Evolutionary conservation across 2,113 vertebrate genomes (phyloP).

Genomic region (Anseranas semipalmata): DNA sequence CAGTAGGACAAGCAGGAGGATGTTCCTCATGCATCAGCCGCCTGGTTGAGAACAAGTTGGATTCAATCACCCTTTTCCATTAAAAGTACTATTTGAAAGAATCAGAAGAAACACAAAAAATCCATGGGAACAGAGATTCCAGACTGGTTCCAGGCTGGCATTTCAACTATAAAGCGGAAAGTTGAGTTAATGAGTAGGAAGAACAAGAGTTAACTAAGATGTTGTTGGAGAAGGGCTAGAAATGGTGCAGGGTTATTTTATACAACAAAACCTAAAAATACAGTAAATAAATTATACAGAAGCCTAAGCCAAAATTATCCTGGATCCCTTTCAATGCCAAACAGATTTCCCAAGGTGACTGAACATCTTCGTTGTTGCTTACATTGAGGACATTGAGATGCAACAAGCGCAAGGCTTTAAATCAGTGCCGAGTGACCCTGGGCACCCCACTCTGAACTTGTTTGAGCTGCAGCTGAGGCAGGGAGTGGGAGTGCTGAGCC

Average conservation of each 20-base stretch:
- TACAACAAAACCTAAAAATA: slow-evolving; percentile 39
- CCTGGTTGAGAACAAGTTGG: background rate
- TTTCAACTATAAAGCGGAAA: background rate
- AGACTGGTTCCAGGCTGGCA: background rate
- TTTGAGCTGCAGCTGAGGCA: background rate
- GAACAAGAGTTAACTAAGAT: background rate
- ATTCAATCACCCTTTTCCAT: background rate
- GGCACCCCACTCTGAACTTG: accelerated
- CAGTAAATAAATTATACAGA: background rate
- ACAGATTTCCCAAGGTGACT: slow-evolving; percentile 8
- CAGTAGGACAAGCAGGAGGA: background rate
- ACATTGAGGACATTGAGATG: background rate
- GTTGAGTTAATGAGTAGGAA: background rate
- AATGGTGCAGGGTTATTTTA: background rate
- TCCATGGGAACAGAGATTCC: background rate
- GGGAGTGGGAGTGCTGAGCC: background rate
- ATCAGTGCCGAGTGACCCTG: background rate
- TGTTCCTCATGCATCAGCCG: background rate
- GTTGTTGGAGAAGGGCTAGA: background rate
- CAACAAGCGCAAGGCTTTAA: background rate
- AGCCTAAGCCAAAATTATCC: slow-evolving; percentile 23
- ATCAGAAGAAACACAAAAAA: background rate
- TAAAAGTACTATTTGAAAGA: background rate
- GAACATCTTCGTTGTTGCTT: background rate
- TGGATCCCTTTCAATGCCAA: slow-evolving; percentile 60